Conservation (phyloP, 2,888 invertebrate species). For the Thereva nobilitata region DNA sequence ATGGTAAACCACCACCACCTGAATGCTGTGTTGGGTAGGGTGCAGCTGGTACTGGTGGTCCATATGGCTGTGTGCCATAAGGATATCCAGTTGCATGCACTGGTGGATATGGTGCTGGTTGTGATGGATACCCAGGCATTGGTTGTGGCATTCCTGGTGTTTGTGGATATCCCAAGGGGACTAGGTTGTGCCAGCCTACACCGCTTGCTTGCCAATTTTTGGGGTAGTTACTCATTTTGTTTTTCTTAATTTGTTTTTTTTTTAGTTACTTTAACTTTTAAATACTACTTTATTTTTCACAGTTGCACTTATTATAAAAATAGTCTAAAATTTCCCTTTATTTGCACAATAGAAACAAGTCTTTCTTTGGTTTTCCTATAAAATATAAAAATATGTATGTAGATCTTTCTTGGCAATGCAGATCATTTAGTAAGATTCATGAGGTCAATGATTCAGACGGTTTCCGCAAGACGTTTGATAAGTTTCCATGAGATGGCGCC, state of each 20-base stretch:
- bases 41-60: constrained; percentile 44
- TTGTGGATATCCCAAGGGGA: constrained; percentile 53
- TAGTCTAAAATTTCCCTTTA: no score
- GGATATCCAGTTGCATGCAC: constrained; percentile 1
- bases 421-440: no score
- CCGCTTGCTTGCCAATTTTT: constrained; percentile 56
- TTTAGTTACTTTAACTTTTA: background rate
- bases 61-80: constrained; percentile 36
- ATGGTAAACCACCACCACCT: constrained; percentile 44
- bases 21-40: constrained; percentile 49
- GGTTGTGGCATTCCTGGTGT: constrained; percentile 29
- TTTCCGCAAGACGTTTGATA: no score
- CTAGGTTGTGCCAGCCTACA: constrained; percentile 54
- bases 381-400: no score
- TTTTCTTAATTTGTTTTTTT: constrained; percentile 21
- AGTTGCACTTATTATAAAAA: no score
- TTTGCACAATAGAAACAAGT: no score
- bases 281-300: no score
- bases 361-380: no score
- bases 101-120: background rate
- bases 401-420: no score
- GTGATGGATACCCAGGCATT: background rate
- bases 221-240: constrained; percentile 49
- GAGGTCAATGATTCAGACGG: no score
- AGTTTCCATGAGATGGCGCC: no score